Percentiles rank a stretch among this genome's conserved stretches.
Conservation (phyloP, 2,888 invertebrate genomes). For the Colletes collaris region DNA sequence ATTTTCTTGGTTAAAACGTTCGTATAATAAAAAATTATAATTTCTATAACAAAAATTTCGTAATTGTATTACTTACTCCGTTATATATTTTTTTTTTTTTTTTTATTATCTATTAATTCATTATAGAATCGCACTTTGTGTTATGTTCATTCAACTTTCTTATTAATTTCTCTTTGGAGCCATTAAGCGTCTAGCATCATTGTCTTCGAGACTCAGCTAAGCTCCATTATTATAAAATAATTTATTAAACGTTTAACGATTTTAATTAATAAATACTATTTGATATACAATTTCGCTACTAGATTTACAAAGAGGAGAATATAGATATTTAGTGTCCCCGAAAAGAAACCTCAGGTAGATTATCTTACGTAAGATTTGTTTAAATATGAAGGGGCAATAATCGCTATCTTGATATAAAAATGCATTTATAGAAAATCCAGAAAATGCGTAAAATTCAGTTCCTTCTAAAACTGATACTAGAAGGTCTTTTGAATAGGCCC, state of each 20-base stretch:
- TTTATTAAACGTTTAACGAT: constrained; percentile 69
- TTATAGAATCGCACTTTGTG: constrained; percentile 79
- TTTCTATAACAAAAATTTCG: constrained; percentile 38
- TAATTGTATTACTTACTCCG: constrained; percentile 40
- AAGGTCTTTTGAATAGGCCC: constrained; percentile 23
- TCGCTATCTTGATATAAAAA: constrained; percentile 41
- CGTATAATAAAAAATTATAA: constrained; percentile 46
- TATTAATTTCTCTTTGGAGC: constrained; percentile 73
- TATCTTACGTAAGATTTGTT: constrained; percentile 57
- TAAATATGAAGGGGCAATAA: constrained; percentile 45
- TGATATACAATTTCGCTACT: constrained; percentile 68
- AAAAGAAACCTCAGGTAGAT: constrained; percentile 52
- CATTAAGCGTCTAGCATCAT: constrained; percentile 81
- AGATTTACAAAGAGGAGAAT: constrained; percentile 67
- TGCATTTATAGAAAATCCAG: constrained; percentile 17
- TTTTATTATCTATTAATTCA: constrained; percentile 55
- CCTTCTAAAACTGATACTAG: constrained; percentile 8
- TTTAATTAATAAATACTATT: constrained; percentile 74
- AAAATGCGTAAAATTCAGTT: constrained; percentile 8
- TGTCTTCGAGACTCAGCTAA: constrained; percentile 75
- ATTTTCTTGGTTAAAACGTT: constrained; percentile 10
- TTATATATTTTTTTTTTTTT: constrained; percentile 17
- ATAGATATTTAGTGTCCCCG: constrained; percentile 50
- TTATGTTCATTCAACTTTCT: constrained; percentile 69
- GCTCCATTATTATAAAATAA: constrained; percentile 71